Evolutionary conservation across 1,140 invertebrate species (phyloP), one percentile per base, ranked within the genome.

Genomic region (Drosophila arawakana): DNA sequence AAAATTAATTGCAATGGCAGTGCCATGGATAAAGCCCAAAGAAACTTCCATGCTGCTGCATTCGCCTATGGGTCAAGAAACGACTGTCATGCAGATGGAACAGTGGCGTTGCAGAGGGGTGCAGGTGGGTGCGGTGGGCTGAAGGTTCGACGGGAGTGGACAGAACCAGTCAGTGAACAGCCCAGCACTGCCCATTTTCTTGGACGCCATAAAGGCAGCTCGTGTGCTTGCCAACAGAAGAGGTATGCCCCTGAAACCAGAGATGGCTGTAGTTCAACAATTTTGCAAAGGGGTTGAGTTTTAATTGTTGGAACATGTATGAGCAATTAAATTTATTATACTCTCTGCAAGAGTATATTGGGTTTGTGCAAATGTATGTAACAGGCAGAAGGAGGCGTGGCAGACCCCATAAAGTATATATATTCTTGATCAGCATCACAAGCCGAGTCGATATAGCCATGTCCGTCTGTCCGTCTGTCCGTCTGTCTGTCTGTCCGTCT

Each of bases 1-100:
- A 90, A 88, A 88, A 88, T 90, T 90, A 88, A 88, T 88, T 88
- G 84, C 85, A 88, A 90, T 88, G 84, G 85, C 84, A 90, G 84
- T 83, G 74, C 61, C 62, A 37, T 66, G 84, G 84, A 88, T 88
- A 88, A 88, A 76, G 73, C 52, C 37, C 41, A 61, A 61, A 50
- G 25, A 60, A 72, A 71, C 58, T 59, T 39, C 69, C 67, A 69
- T 61, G 47, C 77, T 54, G 67, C 52, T 52, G 65, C 74, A 62
- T 52, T 73, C 49, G 35, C 71, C 68, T 79, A 72, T 72, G 65
- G 61, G 69, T 71, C 52, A 73, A 70, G 55, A 68, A 78, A 80
- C 68, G 54, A 58, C 59, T 54, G 65, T 47, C 59, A 49, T 52
- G 11, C 37, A 25, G 34, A 4, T 54, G n/a, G 34, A 61, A 2